Conservation (phyloP, 1,140 invertebrate genomes). For the Aphaenogaster floridana region DNA sequence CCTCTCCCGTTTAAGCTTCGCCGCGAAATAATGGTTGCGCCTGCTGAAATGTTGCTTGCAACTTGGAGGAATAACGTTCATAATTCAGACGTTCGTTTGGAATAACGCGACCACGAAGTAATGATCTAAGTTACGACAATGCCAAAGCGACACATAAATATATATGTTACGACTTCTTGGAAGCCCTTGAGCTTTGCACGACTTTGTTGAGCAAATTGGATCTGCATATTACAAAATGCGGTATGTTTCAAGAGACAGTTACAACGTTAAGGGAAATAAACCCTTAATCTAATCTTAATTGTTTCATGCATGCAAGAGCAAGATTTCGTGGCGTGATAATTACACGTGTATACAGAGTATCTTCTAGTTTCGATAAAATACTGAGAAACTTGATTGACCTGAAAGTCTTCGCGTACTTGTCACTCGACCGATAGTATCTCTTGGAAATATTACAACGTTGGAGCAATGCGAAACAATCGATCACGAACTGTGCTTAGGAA, state of each 20-base stretch:
- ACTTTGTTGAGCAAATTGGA: constrained; percentile 43
- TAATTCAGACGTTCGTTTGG: constrained; percentile 34
- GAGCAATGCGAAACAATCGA: constrained; percentile 8
- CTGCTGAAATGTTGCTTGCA: background rate
- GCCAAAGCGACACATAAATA: background rate
- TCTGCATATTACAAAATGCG: constrained; percentile 40
- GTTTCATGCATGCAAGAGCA: background rate
- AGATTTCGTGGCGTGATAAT: background rate
- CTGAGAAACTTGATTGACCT: background rate
- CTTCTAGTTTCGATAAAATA: background rate
- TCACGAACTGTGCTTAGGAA: background rate
- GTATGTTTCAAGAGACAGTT: constrained; percentile 17
- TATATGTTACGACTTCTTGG: constrained; percentile 33
- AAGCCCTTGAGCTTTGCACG: constrained; percentile 20
- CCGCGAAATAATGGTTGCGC: background rate
- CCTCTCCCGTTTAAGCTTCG: background rate
- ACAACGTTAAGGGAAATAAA: constrained; percentile 19
- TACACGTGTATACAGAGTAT: background rate
- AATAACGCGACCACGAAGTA: constrained; percentile 23
- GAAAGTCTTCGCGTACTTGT: background rate
- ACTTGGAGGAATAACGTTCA: constrained; percentile 11
- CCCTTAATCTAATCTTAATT: constrained; percentile 11
- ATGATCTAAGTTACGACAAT: constrained; percentile 41
- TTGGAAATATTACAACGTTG: background rate
- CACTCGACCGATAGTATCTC: background rate